Evolutionary conservation across 2,888 invertebrate species (phyloP), one percentile per base, ranked within the genome.

Genomic region (Protodeltote pygarga): DNA sequence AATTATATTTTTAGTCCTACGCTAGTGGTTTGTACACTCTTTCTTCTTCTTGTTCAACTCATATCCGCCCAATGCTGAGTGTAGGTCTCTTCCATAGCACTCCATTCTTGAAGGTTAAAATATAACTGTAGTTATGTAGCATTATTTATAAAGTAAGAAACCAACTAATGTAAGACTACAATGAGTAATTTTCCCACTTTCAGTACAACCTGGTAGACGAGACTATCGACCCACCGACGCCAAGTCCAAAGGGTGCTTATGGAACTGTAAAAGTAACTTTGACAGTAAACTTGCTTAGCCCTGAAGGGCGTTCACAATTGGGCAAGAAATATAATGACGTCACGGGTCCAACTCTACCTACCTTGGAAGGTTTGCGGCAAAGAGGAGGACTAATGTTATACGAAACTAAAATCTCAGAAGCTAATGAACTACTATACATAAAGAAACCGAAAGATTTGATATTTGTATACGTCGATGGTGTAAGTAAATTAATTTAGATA

Each of bases 381-480:
- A 87, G 92, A 44, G 91, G 93, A 9, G 95, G 95, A 0, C 87
- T 95, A 25, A 82, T 95, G 4, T 76, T 95, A 0, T 96, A 95
- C 65, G 94, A 94, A 74, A 94, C 94, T 0, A 73, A 45, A 3
- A 54, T 95, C 2, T 50, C 65, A 52, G 71, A 68, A 37, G 29
- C 63, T 71, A 45, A 67, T 6, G 65, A 92, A 75, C 47, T 91
- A 11, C 83, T 97, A 2, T 76, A 83, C 10, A 90, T 95, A 3
- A 73, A 81, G 1, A 89, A 92, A 17, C 87, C 97, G 6, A 90
- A 94, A 11, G 97, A 97, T 79, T 88, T 95, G 57, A 95, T 95
- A 0, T 93, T 95, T 59, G 94, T 97, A 9, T 95, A 93, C 70
- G 81, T 96, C 3, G 93, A 96, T 76, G 86, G 85, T 44, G 94